A percentile compares a stretch with the other conserved stretches of the same genome.
Conservation (phyloP, 2,797 vertebrate genomes). For the Acanthiza pusilla region DNA sequence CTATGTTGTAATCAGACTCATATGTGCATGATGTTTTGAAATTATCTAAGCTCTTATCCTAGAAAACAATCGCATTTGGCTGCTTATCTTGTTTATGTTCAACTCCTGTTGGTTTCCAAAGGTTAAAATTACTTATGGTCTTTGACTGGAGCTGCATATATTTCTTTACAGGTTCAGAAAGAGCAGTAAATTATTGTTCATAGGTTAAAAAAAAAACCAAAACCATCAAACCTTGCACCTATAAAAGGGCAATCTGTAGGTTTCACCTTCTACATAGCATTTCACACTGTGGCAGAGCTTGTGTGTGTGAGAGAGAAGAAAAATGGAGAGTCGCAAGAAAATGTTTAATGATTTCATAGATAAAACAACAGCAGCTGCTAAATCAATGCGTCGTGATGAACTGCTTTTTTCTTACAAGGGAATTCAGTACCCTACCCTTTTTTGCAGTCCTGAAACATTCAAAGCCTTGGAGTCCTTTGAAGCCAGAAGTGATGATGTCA, state of each 20-base stretch:
- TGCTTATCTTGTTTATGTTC: neutral
- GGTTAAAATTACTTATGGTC: neutral
- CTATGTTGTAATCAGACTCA: neutral
- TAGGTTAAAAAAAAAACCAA: neutral
- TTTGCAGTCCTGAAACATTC: slow-evolving; percentile 67
- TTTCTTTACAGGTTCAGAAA: neutral
- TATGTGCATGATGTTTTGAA: neutral
- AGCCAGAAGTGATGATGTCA: slow-evolving; percentile 43
- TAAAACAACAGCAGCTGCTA: neutral
- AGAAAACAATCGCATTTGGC: neutral
- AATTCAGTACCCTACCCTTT: slow-evolving; percentile 58
- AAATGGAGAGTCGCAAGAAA: neutral
- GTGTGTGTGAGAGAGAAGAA: neutral
- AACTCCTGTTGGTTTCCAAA: neutral
- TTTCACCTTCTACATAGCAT: neutral
- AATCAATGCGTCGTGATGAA: slow-evolving; percentile 49
- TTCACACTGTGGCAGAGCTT: neutral
- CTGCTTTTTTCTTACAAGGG: slow-evolving; percentile 74
- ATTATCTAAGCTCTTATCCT: neutral
- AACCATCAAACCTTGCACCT: accelerated
- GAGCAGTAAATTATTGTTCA: neutral
- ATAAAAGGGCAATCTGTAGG: neutral
- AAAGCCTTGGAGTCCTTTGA: slow-evolving; percentile 62
- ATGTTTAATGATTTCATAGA: accelerated
- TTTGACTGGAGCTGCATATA: neutral